Conservation (phyloP, 2,888 invertebrate species). For the Pandemis cinnamomeana region DNA sequence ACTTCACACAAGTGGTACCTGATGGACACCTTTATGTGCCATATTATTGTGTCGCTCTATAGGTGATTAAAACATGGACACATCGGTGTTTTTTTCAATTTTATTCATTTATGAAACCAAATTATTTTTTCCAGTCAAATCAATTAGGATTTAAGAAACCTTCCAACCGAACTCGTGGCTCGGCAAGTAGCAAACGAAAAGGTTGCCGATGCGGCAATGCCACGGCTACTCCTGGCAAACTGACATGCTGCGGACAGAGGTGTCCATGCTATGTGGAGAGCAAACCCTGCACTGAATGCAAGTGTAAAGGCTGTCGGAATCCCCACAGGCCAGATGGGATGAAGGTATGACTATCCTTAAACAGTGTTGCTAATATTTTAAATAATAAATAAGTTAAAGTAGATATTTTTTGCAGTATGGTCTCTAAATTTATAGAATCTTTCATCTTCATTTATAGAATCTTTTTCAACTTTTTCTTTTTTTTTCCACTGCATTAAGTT, state of each 20-base stretch:
- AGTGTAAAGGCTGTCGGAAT: conserved; percentile 96
- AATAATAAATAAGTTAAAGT: no score
- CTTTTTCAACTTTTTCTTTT: no score
- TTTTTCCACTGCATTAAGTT: no score
- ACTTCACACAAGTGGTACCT: no score
- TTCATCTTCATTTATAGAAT: no score
- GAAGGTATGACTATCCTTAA: conserved; percentile 83
- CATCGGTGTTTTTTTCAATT: neutral
- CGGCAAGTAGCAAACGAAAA: conserved; percentile 84
- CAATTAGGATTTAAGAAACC: conserved; percentile 80
- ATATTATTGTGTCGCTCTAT: no score
- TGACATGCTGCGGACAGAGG: conserved; percentile 96
- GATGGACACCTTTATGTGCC: no score
- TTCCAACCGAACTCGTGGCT: conserved; percentile 74
- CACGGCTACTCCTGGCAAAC: conserved; percentile 93
- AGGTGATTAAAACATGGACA: no score
- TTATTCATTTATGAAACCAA: neutral
- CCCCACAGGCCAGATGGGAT: conserved; percentile 93
- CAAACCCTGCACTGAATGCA: conserved; percentile 94
- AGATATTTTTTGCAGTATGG: neutral
- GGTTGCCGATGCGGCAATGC: conserved; percentile 97
- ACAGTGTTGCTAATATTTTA: neutral
- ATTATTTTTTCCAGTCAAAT: conserved; percentile 63
- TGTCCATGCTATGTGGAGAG: conserved; percentile 97
- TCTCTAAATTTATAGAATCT: no score